Evolutionary conservation across 2,888 invertebrate genomes (phyloP).

Genomic region (Lasius fuliginosus): DNA sequence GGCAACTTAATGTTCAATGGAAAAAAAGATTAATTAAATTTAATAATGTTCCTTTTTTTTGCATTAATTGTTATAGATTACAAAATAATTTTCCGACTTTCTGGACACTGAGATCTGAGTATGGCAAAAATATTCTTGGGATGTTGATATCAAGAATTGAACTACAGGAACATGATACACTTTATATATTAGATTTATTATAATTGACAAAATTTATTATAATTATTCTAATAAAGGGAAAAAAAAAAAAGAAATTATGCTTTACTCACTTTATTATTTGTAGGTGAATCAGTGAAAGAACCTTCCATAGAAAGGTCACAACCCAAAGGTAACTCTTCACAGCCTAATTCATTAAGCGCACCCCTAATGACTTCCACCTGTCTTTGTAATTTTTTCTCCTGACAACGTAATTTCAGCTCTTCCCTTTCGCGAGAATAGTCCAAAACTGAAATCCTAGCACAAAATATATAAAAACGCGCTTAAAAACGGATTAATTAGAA

Average conservation of each 20-base stretch:
- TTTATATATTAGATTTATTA: not conserved
- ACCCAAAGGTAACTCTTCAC: constrained; percentile 95
- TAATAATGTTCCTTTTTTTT: not conserved
- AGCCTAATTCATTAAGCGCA: constrained; percentile 95
- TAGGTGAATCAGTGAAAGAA: constrained; percentile 82
- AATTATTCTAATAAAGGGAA: not conserved
- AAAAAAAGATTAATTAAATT: not conserved
- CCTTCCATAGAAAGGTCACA: constrained; percentile 90
- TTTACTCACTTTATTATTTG: constrained; percentile 80
- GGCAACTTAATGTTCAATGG: not conserved
- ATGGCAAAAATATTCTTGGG: not conserved
- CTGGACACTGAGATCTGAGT: not conserved
- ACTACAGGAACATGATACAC: not conserved
- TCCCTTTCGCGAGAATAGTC: constrained; percentile 87
- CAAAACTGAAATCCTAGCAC: constrained; percentile 77
- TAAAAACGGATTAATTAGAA: constrained; percentile 6
- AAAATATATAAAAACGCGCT: not conserved
- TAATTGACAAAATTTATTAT: constrained; percentile 8
- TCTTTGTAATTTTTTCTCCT: constrained; percentile 93
- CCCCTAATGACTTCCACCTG: constrained; percentile 94
- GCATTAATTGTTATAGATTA: constrained; percentile 29
- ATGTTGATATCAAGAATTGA: not conserved
- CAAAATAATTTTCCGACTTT: constrained; percentile 30
- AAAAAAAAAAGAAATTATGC: not conserved
- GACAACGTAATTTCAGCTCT: constrained; percentile 93